Evolutionary conservation across 2,888 invertebrate species (phyloP).

Genomic region (Sinodicranocentrus sp.): DNA sequence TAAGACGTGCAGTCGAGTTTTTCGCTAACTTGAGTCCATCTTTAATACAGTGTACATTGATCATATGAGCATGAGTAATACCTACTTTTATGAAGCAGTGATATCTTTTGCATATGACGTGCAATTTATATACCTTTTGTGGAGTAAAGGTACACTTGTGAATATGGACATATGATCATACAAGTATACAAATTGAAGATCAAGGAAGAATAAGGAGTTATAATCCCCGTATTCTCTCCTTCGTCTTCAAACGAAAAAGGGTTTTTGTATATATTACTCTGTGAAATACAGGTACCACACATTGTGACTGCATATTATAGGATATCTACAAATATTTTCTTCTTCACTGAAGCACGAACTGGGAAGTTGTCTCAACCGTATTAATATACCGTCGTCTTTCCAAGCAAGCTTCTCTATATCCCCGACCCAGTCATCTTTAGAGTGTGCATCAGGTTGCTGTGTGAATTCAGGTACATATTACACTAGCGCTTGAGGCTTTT

Average conservation of each 20-base stretch:
- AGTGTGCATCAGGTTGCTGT: slow-evolving; percentile 58
- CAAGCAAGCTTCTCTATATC: not conserved
- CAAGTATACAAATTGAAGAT: slow-evolving; percentile 6
- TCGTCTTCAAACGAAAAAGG: slow-evolving; percentile 36
- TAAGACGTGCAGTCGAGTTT: no score
- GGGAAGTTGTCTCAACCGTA: slow-evolving; percentile 14
- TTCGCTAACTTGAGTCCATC: no score
- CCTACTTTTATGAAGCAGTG: no score
- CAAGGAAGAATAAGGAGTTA: slow-evolving; percentile 44
- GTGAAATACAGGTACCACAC: not conserved
- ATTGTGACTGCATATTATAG: no score
- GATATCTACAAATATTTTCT: no score
- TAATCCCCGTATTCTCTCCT: slow-evolving; percentile 14
- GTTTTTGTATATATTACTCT: not conserved
- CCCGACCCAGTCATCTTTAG: slow-evolving; percentile 34
- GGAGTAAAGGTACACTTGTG: not conserved
- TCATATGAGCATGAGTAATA: no score
- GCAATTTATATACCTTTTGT: not conserved
- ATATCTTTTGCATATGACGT: not conserved
- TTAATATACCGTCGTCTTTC: slow-evolving; percentile 9
- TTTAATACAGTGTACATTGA: no score
- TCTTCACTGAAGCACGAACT: not conserved
- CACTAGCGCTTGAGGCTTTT: slow-evolving; percentile 31
- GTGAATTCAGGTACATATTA: slow-evolving; percentile 27
- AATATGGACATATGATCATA: not conserved